A percentile compares a stretch with the other conserved stretches of the same genome.
phyloP scores from a whole-genome alignment of 1,140 invertebrate genomes.

The Meloidogyne hapla region DNA sequence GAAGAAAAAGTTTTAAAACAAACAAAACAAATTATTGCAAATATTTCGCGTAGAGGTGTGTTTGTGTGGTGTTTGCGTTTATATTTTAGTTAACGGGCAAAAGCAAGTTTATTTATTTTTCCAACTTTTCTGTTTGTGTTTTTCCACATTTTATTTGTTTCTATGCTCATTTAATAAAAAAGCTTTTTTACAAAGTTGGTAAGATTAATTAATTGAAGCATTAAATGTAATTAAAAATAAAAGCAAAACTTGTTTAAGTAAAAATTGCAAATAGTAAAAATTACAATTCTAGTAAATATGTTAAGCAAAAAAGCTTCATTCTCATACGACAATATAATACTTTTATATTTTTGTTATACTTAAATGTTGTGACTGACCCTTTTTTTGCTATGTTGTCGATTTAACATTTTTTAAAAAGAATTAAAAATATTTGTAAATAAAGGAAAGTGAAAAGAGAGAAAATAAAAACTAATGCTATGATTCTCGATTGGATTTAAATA shows the following conservation, averaged over 20 bases:
- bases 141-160: neutral
- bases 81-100: neutral
- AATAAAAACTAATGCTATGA: neutral
- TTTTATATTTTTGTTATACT: neutral
- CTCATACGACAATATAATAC: neutral
- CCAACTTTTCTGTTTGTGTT: neutral
- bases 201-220: neutral
- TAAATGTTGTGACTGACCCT: neutral
- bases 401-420: constrained; percentile 4
- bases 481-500: constrained; percentile 2
- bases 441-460: neutral
- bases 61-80: neutral
- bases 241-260: neutral
- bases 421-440: neutral
- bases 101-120: neutral
- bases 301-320: neutral
- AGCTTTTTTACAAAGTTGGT: neutral
- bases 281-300: neutral
- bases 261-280: neutral
- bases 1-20: neutral
- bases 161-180: neutral
- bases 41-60: too few relatives aligned
- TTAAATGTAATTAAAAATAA: neutral
- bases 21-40: neutral
- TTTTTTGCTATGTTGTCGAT: neutral